Base-by-base conservation (phyloP, 2,113 vertebrate species). In the Pan paniscus region DNA sequence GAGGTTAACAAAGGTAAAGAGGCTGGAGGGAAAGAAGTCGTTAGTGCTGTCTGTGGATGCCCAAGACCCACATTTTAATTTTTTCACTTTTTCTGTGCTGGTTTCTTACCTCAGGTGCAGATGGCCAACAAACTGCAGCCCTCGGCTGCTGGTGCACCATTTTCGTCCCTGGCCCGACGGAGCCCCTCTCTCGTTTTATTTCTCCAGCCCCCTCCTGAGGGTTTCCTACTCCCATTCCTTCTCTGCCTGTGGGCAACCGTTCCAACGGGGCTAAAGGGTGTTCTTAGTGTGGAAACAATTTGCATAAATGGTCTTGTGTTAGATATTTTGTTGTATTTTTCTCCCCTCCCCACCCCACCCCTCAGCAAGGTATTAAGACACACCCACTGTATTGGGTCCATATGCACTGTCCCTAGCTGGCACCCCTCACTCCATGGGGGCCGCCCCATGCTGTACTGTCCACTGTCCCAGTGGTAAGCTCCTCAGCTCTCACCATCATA, bases 221-320 rank as follows among this genome's bases (percentile, higher is more conserved):
- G n/a, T 32, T 52, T 20, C 55, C 52, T 18, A 4, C 11, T 55
- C 30, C 20, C 17, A 14, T 27, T 27, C 40, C 14, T 32, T 55
- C 59, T 11, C 11, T 0, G 32, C 35, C 8, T 61, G 13, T 0
- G 1, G 23, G 12, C 67, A 8, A 8, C 35, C 0, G 27, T 2
- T 12, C 6, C 9, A 22, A 6, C 1, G 0, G 3, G 16, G 50
- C 91, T 4, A 0, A 40, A 43, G 12, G 1, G 12, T 18, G 35
- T 32, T 43, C n/a, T 52, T 38, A 32, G 17, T 25, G 32, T 59
- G 13, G n/a, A 76, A 9, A 50, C 16, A 13, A 30, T 70, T 20
- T 23, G 40, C 48, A 8, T 2, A 5, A 4, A 25, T 25, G 55
- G 20, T 8, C 38, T 12, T 2, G 6, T 4, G 55, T 90, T 40